Percentiles rank a stretch among this genome's conserved stretches.
These are phyloP conservation scores for Drosophila picticornis DNA, from an alignment of 2,888 invertebrate species.

Conservation along the genomic window DNA sequence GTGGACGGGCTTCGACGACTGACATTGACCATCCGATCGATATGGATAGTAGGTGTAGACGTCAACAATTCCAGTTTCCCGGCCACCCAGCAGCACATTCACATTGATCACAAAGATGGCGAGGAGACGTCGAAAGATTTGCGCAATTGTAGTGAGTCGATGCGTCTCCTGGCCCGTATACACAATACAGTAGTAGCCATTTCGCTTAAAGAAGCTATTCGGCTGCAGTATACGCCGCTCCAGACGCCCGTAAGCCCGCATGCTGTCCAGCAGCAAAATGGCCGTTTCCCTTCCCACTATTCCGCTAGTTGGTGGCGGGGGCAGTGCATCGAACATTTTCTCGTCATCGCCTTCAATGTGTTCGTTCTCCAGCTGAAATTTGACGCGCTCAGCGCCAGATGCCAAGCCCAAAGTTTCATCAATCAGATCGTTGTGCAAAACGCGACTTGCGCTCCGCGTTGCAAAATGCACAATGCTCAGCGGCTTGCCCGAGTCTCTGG, in stretches of 20 bases:
- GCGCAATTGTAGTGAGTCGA: constrained; percentile 60
- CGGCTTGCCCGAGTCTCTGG: constrained; percentile 56
- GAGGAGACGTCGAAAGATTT: constrained; percentile 80
- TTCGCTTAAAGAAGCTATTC: constrained; percentile 65
- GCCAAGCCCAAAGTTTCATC: constrained; percentile 45
- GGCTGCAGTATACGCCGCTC: constrained; percentile 61
- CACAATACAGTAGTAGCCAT: constrained; percentile 75
- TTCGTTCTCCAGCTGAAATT: constrained; percentile 54
- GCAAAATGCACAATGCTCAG: constrained; percentile 73
- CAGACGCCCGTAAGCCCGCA: constrained; percentile 66
- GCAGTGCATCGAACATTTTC: neutral
- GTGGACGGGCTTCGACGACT: constrained; percentile 66
- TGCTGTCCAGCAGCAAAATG: constrained; percentile 78
- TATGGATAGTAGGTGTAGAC: constrained; percentile 82
- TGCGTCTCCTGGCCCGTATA: constrained; percentile 72
- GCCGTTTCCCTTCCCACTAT: constrained; percentile 44
- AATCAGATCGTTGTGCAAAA: constrained; percentile 74
- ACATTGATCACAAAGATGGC: constrained; percentile 79
- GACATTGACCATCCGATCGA: constrained; percentile 63
- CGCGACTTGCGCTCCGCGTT: constrained; percentile 42
- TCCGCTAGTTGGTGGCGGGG: constrained; percentile 8
- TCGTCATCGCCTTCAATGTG: constrained; percentile 4
- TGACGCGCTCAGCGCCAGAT: constrained; percentile 33
- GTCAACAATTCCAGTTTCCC: constrained; percentile 47
- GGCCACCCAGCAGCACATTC: constrained; percentile 68